A percentile compares a stretch with the other conserved stretches of the same genome.
Conservation (phyloP, 1,140 invertebrate species). For the Cyrtorhinus lividipennis region DNA sequence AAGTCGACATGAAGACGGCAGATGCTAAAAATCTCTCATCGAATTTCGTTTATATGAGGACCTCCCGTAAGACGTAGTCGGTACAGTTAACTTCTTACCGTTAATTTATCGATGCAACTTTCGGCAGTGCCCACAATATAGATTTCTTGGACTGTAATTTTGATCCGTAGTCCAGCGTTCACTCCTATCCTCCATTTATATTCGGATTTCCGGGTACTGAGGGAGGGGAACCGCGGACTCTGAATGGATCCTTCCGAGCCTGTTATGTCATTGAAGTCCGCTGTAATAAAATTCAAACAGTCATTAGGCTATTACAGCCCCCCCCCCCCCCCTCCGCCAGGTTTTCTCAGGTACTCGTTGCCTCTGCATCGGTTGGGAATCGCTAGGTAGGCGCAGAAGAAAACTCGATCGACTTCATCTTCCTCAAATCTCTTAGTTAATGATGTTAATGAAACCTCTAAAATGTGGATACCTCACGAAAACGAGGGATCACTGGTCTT, state of each 20-base stretch:
- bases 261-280: conserved; percentile 32
- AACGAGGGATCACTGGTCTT: neutral
- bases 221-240: conserved; percentile 62
- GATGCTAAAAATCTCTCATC: neutral
- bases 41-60: neutral
- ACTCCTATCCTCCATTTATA: conserved; percentile 57
- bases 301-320: too few relatives aligned
- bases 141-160: conserved; percentile 38
- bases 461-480: neutral
- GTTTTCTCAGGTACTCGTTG: too few relatives aligned
- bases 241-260: conserved; percentile 48
- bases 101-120: neutral
- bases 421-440: too few relatives aligned
- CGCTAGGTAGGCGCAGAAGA: too few relatives aligned
- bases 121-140: conserved; percentile 23
- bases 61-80: neutral
- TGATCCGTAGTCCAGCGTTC: conserved; percentile 35
- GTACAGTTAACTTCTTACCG: neutral
- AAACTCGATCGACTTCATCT: too few relatives aligned
- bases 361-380: too few relatives aligned
- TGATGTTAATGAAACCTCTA: too few relatives aligned
- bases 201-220: conserved; percentile 32
- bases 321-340: too few relatives aligned
- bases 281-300: conserved; percentile 13
- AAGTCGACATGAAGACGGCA: too few relatives aligned